Evolutionary conservation across 2,888 invertebrate species (phyloP).

Genomic region (Latrodectus elegans): DNA sequence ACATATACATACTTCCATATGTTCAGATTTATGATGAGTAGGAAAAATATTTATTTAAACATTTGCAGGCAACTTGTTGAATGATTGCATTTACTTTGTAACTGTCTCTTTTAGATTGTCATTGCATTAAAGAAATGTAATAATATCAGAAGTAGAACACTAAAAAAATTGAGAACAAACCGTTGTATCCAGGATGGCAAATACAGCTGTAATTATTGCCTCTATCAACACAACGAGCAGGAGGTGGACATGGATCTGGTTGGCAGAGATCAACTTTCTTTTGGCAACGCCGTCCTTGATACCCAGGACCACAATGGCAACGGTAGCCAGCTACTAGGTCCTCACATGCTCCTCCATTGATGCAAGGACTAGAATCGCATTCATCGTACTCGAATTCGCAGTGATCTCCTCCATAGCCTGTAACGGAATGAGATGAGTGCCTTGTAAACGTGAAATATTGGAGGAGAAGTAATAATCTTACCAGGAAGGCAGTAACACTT

Average conservation of each 20-base stretch:
- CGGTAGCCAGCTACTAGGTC: slow-evolving; percentile 83
- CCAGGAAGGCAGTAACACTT: slow-evolving; percentile 74
- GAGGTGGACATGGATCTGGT: slow-evolving; percentile 82
- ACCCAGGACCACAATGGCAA: slow-evolving; percentile 83
- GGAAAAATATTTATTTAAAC: no score
- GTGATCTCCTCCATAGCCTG: slow-evolving; percentile 84
- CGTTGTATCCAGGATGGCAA: slow-evolving; percentile 83
- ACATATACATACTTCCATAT: no score
- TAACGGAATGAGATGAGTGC: no score
- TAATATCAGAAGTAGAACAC: not conserved
- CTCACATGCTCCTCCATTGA: slow-evolving; percentile 83
- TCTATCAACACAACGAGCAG: slow-evolving; percentile 82
- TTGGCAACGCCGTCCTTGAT: slow-evolving; percentile 82
- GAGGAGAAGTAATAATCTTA: slow-evolving; percentile 62
- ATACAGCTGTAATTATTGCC: slow-evolving; percentile 85
- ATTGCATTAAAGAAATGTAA: no score
- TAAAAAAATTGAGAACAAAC: slow-evolving; percentile 45
- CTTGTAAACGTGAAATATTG: no score
- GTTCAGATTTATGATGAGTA: no score
- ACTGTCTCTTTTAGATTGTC: no score
- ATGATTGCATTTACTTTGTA: no score
- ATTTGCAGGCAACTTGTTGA: no score
- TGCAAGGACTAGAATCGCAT: slow-evolving; percentile 83
- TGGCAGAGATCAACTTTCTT: slow-evolving; percentile 80
- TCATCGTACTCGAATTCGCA: slow-evolving; percentile 84